Evolutionary conservation across 2,888 invertebrate genomes (phyloP), one percentile per base, ranked within the genome.

Genomic region (Mythimna pallens): DNA sequence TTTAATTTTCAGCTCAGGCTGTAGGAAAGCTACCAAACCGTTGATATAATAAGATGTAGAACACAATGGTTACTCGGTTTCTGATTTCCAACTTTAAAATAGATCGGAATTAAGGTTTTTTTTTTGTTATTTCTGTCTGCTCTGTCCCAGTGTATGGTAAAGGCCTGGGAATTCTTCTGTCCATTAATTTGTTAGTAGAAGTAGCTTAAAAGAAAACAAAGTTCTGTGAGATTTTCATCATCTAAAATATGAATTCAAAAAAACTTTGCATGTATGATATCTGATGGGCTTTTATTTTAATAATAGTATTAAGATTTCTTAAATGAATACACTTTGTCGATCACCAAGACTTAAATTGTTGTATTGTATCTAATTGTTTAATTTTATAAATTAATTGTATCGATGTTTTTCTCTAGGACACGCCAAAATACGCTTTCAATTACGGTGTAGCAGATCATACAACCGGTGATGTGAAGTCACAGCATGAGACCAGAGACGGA

Each of bases 401-500:
- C 22, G 7, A 61, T 63, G 7, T 66, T 63, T 55, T 72, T 74
- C 86, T 89, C 59, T 87, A 97, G 97, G 96, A 97, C 82, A 94
- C 95, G 75, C 97, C 97, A 0, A 97, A 96, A 91, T 97, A 97
- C 81, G 95, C 97, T 2, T 97, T 97, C 83, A 97, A 97, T 85
- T 97, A 97, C 83, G 97, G 97, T 30, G 97, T 97, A 61, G 97
- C 97, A 22, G 97, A 97, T 89, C 97, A 96, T 79, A 86, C 90
- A 2, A 96, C 96, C 0, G 96, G 96, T 36, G 97, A 97, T 88
- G 96, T 97, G 0, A 97, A 97, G 88, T 97, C 97, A 8, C 97
- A 97, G 86, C 97, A 97, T 76, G 97, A 97, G 89, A 96, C 97
- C 0, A 96, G 97, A 83, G 97, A 97, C 72, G 97, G 97, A 0